phyloP scores from a whole-genome alignment of 2,113 vertebrate genomes.

The Dasyprocta punctata region DNA sequence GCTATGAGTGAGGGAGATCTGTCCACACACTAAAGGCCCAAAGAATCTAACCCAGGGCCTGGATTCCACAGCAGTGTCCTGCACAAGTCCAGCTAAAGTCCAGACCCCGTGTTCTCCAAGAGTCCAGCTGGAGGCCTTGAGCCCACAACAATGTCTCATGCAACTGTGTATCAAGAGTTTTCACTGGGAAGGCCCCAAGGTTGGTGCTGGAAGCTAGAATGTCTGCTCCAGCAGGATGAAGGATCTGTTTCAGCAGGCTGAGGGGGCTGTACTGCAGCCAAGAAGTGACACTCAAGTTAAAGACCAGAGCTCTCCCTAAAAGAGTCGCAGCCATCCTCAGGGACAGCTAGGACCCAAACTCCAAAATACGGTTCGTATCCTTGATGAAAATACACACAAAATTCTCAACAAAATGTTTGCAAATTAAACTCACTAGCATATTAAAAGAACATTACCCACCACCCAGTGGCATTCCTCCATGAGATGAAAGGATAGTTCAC shows the following conservation, averaged over 20 bases:
- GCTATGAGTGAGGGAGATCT: not conserved
- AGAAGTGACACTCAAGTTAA: not conserved
- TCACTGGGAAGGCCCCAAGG: not conserved
- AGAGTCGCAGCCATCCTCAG: not conserved
- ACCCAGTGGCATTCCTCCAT: not conserved
- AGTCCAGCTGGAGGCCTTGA: not conserved
- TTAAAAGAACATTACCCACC: not conserved
- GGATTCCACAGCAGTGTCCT: not conserved
- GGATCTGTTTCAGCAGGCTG: not conserved
- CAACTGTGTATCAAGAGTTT: not conserved
- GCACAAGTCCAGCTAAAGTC: not conserved
- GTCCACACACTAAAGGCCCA: not conserved
- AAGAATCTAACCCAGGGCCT: not conserved
- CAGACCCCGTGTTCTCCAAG: not conserved
- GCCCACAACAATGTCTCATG: not conserved
- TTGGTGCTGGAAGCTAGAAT: not conserved
- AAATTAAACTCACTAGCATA: not conserved
- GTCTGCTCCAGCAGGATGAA: not conserved
- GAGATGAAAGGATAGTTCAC: not conserved
- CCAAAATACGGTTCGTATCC: not conserved
- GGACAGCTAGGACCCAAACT: not conserved
- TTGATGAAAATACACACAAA: not conserved
- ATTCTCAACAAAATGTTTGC: not conserved
- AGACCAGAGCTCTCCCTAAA: not conserved
- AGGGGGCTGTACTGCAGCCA: not conserved